Base-by-base conservation (phyloP, 2,113 vertebrate genomes). In the Amphiprion ocellaris region DNA sequence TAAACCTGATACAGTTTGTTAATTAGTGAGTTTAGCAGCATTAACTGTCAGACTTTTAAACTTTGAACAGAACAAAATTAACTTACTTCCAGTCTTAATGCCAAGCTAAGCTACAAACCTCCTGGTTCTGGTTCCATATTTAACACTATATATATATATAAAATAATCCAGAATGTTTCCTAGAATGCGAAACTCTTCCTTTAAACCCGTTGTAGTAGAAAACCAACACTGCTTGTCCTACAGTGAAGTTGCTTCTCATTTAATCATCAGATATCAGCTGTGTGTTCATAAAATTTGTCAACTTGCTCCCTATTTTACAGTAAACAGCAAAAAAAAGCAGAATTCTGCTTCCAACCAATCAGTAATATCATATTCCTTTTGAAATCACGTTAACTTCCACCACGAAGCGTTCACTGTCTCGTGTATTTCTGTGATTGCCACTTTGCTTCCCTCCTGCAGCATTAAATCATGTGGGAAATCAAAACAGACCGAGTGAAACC, bases 391-490 rank as follows among this genome's bases (percentile, higher is more conserved):
- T 14, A 53, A 71, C 49, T 49, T 86, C 46, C 14, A 23, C 52
- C 55, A 44, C 16, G 52, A 47, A 47, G 74, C 28, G 64, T 54
- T 69, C 50, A 63, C 28, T 53, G 61, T 62, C 54, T 67, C 33
- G 44, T n/a, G 28, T 65, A 76, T 76, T 67, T 28, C 53, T 67
- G 16, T 58, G 54, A 76, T 76, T 67, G 61, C 52, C 21, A 44
- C 63, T 71, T 63, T 54, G 44, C 44, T 37, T 41, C 44, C 39
- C 33, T 72, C n/a, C 30, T 19, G 17, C 61, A 61, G 44, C 26
- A 74, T 78, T 72, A 69, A 77, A 76, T 63, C 63, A 66, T 23
- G 64, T 65, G 50, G 46, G 30, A 75, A 72, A 71, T 80, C n/a
- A 81, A 60, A 77, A 70, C 52, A 10, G 2, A 53, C 56, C 46